Percentiles rank a stretch among this genome's conserved stretches.
phyloP scores from a whole-genome alignment of 2,888 invertebrate species.

The Hyalella azteca region DNA sequence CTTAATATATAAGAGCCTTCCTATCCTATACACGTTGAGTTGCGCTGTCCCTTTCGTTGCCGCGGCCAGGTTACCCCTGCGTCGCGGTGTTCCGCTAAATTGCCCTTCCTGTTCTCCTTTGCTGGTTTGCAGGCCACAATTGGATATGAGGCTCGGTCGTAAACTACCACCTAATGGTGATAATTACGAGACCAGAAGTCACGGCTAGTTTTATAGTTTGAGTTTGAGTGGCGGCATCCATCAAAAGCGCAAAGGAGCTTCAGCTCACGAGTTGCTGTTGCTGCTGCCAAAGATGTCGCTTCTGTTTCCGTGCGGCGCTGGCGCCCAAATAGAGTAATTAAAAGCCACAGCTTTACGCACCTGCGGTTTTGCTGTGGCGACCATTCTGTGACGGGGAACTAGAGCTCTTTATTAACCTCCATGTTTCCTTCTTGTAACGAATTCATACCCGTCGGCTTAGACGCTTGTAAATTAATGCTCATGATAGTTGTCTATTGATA shows the following conservation, averaged over 20 bases:
- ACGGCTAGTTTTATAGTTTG: slow-evolving; percentile 30
- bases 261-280: too few relatives aligned
- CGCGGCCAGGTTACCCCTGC: neutral
- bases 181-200: slow-evolving; percentile 21
- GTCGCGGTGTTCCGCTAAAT: neutral
- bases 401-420: too few relatives aligned
- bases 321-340: slow-evolving; percentile 32
- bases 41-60: too few relatives aligned
- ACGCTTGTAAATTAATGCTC: too few relatives aligned
- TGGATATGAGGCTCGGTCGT: slow-evolving; percentile 7
- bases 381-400: too few relatives aligned
- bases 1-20: too few relatives aligned
- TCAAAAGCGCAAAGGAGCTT: neutral
- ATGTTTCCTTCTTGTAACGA: too few relatives aligned
- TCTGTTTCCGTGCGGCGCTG: neutral
- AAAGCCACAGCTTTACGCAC: slow-evolving; percentile 17
- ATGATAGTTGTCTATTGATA: too few relatives aligned
- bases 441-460: too few relatives aligned
- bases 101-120: slow-evolving; percentile 34
- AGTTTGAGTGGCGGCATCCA: slow-evolving; percentile 25
- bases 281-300: slow-evolving; percentile 7
- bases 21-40: too few relatives aligned
- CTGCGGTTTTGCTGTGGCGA: slow-evolving; percentile 3
- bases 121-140: slow-evolving; percentile 9
- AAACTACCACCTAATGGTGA: slow-evolving; percentile 35